A percentile compares a stretch with the other conserved stretches of the same genome.
Conservation (phyloP, 1,140 invertebrate species). For the Heliconius nattereri region DNA sequence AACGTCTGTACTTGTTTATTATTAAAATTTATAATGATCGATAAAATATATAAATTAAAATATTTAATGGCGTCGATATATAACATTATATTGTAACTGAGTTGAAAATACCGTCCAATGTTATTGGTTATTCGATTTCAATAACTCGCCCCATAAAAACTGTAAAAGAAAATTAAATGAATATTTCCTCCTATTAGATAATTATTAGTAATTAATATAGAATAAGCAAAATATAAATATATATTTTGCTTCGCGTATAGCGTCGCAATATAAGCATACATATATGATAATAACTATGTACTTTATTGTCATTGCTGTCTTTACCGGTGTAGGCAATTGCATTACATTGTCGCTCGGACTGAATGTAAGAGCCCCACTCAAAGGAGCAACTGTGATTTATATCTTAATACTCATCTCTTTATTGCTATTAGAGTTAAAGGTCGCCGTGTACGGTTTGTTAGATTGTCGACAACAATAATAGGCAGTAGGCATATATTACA, state of each 20-base stretch:
- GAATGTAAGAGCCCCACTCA: conserved; percentile 18
- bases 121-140: too few relatives aligned
- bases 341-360: conserved; percentile 11
- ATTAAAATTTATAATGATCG: background rate
- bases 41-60: background rate
- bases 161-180: too few relatives aligned
- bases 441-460: conserved; percentile 14
- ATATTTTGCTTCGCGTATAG: too few relatives aligned
- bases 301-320: background rate
- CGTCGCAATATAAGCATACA: background rate
- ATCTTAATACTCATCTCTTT: background rate
- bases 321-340: conserved; percentile 20
- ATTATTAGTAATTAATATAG: too few relatives aligned
- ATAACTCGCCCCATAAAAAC: too few relatives aligned
- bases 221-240: too few relatives aligned
- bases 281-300: background rate
- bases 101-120: background rate
- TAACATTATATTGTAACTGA: background rate
- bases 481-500: background rate
- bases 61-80: background rate
- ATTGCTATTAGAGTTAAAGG: conserved; percentile 13
- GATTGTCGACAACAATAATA: background rate
- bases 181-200: too few relatives aligned
- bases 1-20: background rate
- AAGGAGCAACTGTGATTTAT: conserved; percentile 33